phyloP scores from a whole-genome alignment of 1,140 invertebrate genomes.

The Euwallacea similis region DNA sequence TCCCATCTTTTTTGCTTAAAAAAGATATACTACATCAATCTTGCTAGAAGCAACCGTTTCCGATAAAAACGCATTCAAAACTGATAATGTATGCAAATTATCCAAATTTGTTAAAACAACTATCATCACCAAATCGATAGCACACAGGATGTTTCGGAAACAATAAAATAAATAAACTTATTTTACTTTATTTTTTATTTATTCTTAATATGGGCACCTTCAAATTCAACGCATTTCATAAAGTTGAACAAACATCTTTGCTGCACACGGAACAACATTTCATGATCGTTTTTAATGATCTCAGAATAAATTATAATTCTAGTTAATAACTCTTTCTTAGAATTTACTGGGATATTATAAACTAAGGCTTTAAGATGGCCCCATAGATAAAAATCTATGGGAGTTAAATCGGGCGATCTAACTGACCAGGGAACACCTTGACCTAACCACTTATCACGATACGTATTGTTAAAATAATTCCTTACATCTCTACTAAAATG shows the following conservation, averaged over 20 bases:
- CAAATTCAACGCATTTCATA: not conserved
- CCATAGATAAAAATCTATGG: not conserved
- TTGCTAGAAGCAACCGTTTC: too few species aligned
- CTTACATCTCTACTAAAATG: slow-evolving; percentile 1
- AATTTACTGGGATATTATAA: not conserved
- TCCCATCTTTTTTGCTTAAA: too few species aligned
- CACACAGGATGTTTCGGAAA: too few species aligned
- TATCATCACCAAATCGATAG: too few species aligned
- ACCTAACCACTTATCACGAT: not conserved
- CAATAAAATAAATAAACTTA: too few species aligned
- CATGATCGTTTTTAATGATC: slow-evolving; percentile 1
- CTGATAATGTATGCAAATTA: too few species aligned
- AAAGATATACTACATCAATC: too few species aligned
- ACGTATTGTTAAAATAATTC: not conserved
- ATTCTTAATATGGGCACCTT: slow-evolving; percentile 3
- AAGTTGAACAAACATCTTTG: not conserved
- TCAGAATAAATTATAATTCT: not conserved
- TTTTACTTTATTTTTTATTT: too few species aligned
- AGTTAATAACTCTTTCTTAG: not conserved
- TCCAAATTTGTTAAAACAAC: too few species aligned
- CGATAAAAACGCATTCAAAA: too few species aligned
- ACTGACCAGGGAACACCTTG: not conserved
- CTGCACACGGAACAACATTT: not conserved
- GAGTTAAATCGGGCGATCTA: not conserved
- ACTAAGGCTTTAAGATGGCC: not conserved